Evolutionary conservation across 2,888 invertebrate species (phyloP).

Genomic region (Sinelater perroti): DNA sequence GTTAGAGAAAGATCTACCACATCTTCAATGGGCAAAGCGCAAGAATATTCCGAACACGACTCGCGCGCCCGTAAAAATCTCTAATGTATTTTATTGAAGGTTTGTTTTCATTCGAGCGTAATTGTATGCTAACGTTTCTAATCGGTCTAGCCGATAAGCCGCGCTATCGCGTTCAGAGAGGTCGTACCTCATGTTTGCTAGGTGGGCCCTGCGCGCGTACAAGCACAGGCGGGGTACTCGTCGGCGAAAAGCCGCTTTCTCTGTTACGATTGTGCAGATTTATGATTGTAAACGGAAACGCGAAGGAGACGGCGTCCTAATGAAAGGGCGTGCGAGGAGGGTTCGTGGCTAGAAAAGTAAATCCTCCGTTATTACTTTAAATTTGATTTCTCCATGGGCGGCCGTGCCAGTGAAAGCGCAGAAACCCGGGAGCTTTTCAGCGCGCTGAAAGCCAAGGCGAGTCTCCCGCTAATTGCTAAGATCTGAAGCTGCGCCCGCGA

Average conservation of each 20-base stretch:
- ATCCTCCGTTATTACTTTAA: not conserved
- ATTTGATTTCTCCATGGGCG: not conserved
- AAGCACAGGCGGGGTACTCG: conserved; percentile 12
- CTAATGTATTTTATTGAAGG: conserved; percentile 32
- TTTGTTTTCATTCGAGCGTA: conserved; percentile 27
- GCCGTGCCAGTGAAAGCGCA: conserved; percentile 11
- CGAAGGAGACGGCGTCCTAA: conserved; percentile 12
- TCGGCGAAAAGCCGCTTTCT: conserved; percentile 12
- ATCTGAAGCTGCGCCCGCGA: conserved; percentile 1
- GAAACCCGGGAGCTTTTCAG: not conserved
- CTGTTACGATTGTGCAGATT: conserved; percentile 22
- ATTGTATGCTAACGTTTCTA: conserved; percentile 30
- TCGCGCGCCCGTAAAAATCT: conserved; percentile 17
- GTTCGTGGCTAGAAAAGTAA: conserved; percentile 12
- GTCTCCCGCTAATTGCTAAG: conserved; percentile 6
- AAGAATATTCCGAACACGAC: conserved; percentile 30
- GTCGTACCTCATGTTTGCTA: conserved; percentile 9
- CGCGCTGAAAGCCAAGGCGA: conserved; percentile 16
- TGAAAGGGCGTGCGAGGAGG: conserved; percentile 16
- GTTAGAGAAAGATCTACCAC: conserved; percentile 28
- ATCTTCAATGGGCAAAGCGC: conserved; percentile 17
- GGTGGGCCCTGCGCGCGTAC: conserved; percentile 14
- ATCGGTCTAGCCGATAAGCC: conserved; percentile 18
- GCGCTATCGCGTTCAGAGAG: conserved; percentile 14
- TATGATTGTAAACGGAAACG: conserved; percentile 16